phyloP scores from a whole-genome alignment of 2,888 invertebrate genomes.

The Leptopilina drosophilae region DNA sequence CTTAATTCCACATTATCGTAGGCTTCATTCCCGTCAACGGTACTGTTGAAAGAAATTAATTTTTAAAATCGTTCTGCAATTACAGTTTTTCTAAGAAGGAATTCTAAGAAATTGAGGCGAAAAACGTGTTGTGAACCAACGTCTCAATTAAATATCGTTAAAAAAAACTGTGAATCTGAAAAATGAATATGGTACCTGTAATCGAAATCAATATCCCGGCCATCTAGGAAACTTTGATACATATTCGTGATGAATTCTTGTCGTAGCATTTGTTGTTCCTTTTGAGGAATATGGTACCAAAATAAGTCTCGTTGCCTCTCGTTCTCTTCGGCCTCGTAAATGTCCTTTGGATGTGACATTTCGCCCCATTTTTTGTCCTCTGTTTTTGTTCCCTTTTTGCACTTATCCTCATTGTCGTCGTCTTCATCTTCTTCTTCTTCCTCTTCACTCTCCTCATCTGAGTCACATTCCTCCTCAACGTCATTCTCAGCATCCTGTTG shows the following conservation, averaged over 20 bases:
- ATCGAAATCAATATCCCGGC: conserved; percentile 89
- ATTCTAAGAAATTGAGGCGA: too few relatives aligned
- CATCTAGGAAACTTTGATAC: conserved; percentile 90
- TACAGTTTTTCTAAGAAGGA: too few relatives aligned
- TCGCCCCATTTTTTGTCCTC: conserved; percentile 63
- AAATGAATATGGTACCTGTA: conserved; percentile 79
- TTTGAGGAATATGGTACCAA: conserved; percentile 60
- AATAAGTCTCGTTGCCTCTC: conserved; percentile 75
- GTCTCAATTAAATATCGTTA: too few relatives aligned
- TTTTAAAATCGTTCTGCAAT: not conserved
- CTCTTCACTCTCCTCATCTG: conserved; percentile 67
- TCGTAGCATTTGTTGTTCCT: conserved; percentile 82
- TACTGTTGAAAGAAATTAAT: conserved; percentile 72
- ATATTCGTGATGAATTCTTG: conserved; percentile 91
- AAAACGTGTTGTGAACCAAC: too few relatives aligned
- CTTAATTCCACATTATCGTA: conserved; percentile 87
- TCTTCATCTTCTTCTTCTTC: conserved; percentile 51
- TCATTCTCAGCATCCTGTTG: conserved; percentile 81
- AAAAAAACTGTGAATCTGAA: too few relatives aligned
- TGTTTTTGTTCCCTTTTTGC: conserved; percentile 53
- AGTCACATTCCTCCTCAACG: conserved; percentile 67
- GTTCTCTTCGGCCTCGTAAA: conserved; percentile 67
- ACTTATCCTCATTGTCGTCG: conserved; percentile 19
- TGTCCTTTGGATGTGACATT: conserved; percentile 13
- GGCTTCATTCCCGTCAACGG: conserved; percentile 88